These are phyloP conservation scores for Archivesica marissinica DNA, from an alignment of 1,140 invertebrate species.

Conservation along the genomic window DNA sequence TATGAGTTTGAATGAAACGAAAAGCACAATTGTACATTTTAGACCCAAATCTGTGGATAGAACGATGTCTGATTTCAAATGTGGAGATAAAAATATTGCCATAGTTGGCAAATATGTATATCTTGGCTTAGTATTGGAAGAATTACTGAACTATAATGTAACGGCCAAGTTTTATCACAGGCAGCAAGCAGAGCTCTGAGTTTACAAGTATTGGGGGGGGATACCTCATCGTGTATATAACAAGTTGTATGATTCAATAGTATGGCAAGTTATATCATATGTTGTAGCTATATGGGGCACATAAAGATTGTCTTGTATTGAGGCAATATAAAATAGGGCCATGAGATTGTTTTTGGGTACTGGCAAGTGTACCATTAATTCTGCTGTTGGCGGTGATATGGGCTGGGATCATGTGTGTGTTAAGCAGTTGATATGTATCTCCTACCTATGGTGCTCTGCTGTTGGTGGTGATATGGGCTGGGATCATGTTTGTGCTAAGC, in stretches of 20 bases:
- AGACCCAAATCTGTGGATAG: not conserved
- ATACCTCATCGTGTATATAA: not conserved
- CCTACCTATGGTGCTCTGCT: no score
- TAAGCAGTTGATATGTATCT: no score
- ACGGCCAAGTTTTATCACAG: constrained; percentile 24
- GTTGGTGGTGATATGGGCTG: no score
- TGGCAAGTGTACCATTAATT: constrained; percentile 51
- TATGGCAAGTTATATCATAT: not conserved
- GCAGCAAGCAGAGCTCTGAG: constrained; percentile 22
- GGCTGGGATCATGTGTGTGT: constrained; percentile 48
- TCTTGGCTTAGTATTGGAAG: constrained; percentile 19
- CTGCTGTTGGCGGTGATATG: constrained; percentile 48
- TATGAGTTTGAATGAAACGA: not conserved
- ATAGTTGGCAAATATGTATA: not conserved
- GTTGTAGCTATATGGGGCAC: not conserved
- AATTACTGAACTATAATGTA: constrained; percentile 25
- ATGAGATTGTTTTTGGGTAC: constrained; percentile 50
- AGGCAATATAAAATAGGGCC: constrained; percentile 45
- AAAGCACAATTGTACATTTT: constrained; percentile 16
- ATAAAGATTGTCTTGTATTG: constrained; percentile 34
- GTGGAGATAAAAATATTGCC: not conserved
- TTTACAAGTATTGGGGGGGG: not conserved
- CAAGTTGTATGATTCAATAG: no score
- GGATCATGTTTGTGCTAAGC: no score
- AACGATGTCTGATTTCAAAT: constrained; percentile 5